phyloP scores from a whole-genome alignment of 2,888 invertebrate species.

The Piscicola geometra region DNA sequence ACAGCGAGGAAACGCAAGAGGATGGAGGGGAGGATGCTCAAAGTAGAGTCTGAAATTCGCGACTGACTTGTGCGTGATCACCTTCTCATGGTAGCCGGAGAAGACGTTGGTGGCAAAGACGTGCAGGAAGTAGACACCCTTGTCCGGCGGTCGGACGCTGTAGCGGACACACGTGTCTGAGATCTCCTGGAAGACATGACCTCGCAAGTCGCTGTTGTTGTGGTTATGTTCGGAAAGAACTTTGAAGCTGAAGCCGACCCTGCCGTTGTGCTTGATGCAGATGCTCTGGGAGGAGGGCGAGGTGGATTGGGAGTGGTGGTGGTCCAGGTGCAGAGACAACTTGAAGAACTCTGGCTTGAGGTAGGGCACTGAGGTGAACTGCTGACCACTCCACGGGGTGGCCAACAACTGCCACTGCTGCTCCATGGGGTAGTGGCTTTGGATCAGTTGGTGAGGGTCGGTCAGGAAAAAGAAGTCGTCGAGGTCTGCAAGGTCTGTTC shows the following conservation, averaged over 20 bases:
- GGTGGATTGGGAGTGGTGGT: neutral
- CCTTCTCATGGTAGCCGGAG: conserved; percentile 1
- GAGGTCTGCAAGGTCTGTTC: neutral
- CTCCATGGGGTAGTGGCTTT: neutral
- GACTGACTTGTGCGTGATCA: neutral
- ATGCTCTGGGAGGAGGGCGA: neutral
- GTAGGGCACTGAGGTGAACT: neutral
- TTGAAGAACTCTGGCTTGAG: neutral
- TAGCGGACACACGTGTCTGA: neutral
- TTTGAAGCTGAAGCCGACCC: conserved; percentile 8
- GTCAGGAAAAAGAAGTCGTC: conserved; percentile 11
- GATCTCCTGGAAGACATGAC: neutral
- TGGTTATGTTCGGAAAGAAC: neutral
- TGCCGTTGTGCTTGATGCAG: neutral
- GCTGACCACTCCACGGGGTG: neutral
- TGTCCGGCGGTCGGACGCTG: neutral
- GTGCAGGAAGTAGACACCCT: neutral
- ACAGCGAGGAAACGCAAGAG: neutral
- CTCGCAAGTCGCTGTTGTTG: neutral
- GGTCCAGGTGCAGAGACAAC: neutral
- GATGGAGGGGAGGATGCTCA: neutral
- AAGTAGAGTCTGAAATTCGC: neutral
- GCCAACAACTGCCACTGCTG: neutral
- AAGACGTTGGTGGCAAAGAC: conserved; percentile 12
- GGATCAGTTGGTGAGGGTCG: conserved; percentile 5